Conservation (phyloP, 64 coral and sea anemone species). For the Stichodactyla mertensii region DNA sequence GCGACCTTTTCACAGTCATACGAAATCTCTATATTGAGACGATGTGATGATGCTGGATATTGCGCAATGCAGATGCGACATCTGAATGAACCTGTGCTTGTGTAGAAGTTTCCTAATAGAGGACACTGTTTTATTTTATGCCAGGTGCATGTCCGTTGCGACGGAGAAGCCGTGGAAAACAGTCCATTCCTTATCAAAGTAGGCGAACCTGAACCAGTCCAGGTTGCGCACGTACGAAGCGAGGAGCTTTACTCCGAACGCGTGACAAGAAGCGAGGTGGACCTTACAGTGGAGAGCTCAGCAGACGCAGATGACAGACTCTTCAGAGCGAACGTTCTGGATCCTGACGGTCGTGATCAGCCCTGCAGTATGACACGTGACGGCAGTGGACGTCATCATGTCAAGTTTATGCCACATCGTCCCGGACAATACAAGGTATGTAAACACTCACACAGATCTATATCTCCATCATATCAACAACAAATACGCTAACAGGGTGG, state of each 20-base stretch:
- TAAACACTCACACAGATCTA: too few species aligned
- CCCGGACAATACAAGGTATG: slow-evolving; percentile 72
- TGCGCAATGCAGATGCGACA: too few species aligned
- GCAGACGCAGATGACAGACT: slow-evolving; percentile 45
- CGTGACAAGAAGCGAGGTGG: slow-evolving; percentile 74
- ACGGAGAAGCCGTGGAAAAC: slow-evolving; percentile 64
- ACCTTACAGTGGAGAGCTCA: slow-evolving; percentile 71
- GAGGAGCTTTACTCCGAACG: slow-evolving; percentile 55
- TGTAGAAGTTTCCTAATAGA: too few species aligned
- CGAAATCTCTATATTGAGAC: too few species aligned
- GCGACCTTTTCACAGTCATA: too few species aligned
- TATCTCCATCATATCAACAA: too few species aligned
- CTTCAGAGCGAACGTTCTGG: slow-evolving; percentile 60
- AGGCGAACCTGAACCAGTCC: slow-evolving; percentile 64
- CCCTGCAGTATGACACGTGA: slow-evolving; percentile 53
- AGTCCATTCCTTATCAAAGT: slow-evolving; percentile 80
- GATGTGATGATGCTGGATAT: too few species aligned
- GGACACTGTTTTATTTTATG: background rate
- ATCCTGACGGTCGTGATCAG: slow-evolving; percentile 56
- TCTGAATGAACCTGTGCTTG: too few species aligned
- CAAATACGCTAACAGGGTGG: too few species aligned
- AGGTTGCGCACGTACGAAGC: slow-evolving; percentile 65
- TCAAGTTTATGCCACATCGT: slow-evolving; percentile 65
- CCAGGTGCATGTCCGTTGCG: slow-evolving; percentile 70
- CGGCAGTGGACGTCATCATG: slow-evolving; percentile 53